Evolutionary conservation across 2,113 vertebrate species (phyloP), one percentile per base, ranked within the genome.

Genomic region (Hydrochoerus hydrochaeris): DNA sequence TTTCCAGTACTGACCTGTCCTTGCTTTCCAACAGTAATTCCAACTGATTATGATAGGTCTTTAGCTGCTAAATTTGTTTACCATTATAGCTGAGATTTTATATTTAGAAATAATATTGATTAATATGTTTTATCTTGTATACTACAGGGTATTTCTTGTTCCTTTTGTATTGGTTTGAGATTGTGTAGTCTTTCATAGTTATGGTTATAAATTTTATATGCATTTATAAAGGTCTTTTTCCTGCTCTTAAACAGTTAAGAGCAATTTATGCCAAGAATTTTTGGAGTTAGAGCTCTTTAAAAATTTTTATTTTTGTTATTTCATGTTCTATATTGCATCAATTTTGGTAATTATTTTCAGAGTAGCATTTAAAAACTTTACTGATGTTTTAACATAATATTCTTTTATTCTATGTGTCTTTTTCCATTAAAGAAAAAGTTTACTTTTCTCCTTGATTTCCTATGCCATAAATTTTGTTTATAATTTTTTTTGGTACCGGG

Each of bases 51-150:
- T 28, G 41, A 77, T 71, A 41, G 35, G 6, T 90, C 17, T 87
- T 96, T 90, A 92, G 22, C 19, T 92, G 57, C 22, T 73, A 20
- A 71, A 84, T 95, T 92, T 65, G 57, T 81, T 95, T 85, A 90
- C n/a, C 49, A 24, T 58, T 83, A 73, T 24, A 95, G 46, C 67
- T 91, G 83, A 91, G n/a, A 86, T 80, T 52, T 13, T 88, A 28
- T 52, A 52, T 86, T 77, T 65, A 38, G 44, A 84, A 86, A 62
- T 95, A 62, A 62, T 30, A 63, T 65, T 75, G 24, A 7, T 67
- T 78, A 82, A 10, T 63, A 78, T 22, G 1, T 95, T 94, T 95
- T 95, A 82, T 88, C 19, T 38, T 83, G 1, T 58, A 35, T 90
- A 28, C 28, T 41, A 13, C 24, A 58, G 49, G 35, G 0, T 81